These are phyloP conservation scores for Limonius californicus DNA, from an alignment of 1,140 invertebrate genomes.

Conservation along the genomic window DNA sequence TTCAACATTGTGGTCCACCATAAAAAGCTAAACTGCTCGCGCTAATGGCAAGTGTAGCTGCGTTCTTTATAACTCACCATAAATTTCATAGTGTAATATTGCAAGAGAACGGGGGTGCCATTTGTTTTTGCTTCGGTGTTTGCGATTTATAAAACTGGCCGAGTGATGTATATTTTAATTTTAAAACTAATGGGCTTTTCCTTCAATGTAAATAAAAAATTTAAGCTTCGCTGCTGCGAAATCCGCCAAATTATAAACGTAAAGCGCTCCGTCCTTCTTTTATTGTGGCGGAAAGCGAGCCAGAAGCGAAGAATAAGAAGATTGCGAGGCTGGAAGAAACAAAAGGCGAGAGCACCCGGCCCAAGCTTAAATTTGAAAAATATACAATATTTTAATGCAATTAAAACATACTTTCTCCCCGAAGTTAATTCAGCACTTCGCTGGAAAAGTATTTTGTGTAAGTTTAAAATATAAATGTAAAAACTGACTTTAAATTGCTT, in stretches of 20 bases:
- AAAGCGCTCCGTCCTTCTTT: conserved; percentile 26
- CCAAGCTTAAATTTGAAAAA: conserved; percentile 18
- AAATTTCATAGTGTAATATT: conserved; percentile 42
- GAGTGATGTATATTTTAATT: conserved; percentile 43
- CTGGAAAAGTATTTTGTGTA: conserved; percentile 16
- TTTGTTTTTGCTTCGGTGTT: conserved; percentile 41
- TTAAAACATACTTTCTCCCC: conserved; percentile 28
- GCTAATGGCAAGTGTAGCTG: conserved; percentile 31
- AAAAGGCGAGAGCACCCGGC: conserved; percentile 5
- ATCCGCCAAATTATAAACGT: conserved; percentile 29
- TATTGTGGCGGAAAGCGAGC: background rate
- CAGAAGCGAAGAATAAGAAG: background rate
- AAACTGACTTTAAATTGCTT: conserved; percentile 28
- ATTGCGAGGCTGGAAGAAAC: background rate
- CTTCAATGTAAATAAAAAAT: conserved; percentile 35
- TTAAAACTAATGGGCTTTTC: conserved; percentile 37
- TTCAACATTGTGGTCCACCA: conserved; percentile 28
- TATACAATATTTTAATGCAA: conserved; percentile 32
- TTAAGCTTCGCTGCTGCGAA: conserved; percentile 18
- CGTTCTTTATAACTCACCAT: conserved; percentile 39
- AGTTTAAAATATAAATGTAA: conserved; percentile 28
- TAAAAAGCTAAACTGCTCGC: conserved; percentile 32
- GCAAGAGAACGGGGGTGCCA: conserved; percentile 36
- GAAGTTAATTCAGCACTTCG: conserved; percentile 14
- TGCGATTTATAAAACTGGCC: conserved; percentile 18